A percentile compares a stretch with the other conserved stretches of the same genome.
These are phyloP conservation scores for Cyanoramphus novaezelandiae DNA, from an alignment of 2,113 vertebrate species.

Conservation along the genomic window DNA sequence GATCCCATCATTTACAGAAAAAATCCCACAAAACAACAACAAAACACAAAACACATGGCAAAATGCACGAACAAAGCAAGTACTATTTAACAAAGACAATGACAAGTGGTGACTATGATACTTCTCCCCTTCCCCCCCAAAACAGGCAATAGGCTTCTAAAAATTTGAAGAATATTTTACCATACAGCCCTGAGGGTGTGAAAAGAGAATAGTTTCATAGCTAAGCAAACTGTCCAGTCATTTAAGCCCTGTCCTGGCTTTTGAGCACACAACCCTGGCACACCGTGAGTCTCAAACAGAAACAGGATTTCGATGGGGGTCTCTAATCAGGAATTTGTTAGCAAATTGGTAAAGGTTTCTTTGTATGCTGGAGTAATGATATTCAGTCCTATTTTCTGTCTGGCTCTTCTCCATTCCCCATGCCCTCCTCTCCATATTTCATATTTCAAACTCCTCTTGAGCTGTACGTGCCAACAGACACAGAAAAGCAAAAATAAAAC, in stretches of 20 bases:
- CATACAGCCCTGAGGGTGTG: not conserved
- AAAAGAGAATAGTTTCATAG: not conserved
- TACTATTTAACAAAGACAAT: not conserved
- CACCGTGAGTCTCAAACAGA: not conserved
- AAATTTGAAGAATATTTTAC: not conserved
- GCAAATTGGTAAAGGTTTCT: not conserved
- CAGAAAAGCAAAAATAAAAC: not conserved
- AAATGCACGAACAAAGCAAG: not conserved
- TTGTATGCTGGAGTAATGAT: not conserved
- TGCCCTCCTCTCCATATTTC: not conserved
- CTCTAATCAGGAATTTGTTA: not conserved
- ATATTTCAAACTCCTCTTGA: not conserved
- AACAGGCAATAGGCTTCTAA: not conserved
- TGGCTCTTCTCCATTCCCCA: not conserved
- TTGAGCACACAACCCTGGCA: not conserved
- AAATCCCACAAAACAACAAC: not conserved
- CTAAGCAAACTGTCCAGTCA: not conserved
- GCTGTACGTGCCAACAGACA: not conserved
- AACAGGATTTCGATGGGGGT: not conserved
- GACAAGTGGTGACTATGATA: not conserved
- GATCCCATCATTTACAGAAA: not conserved
- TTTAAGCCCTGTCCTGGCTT: not conserved
- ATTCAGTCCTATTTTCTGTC: not conserved
- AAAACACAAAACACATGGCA: not conserved
- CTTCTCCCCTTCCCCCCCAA: rapidly evolving